Conservation (phyloP, 2,888 invertebrate genomes). For the Mylabris sibirica region DNA sequence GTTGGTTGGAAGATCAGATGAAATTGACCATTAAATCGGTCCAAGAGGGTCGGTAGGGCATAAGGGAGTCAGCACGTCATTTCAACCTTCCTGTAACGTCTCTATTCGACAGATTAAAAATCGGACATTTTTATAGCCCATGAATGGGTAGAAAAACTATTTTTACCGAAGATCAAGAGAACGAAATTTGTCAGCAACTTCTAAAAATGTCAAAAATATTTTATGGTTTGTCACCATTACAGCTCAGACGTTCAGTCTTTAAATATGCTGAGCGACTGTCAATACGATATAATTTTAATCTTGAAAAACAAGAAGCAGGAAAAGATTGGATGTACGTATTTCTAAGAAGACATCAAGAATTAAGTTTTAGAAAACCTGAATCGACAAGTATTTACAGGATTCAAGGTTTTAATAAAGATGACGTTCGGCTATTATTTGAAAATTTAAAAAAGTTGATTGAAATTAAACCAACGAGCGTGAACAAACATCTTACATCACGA, state of each 20-base stretch:
- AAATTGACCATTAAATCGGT: too few species aligned
- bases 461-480: too few species aligned
- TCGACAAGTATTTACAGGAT: slow-evolving; percentile 23
- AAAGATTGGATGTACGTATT: slow-evolving; percentile 23
- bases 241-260: neutral
- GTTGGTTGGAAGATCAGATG: too few species aligned
- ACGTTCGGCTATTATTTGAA: too few species aligned
- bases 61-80: neutral
- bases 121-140: neutral
- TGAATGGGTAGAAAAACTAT: neutral
- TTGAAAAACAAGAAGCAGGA: slow-evolving; percentile 17
- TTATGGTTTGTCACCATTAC: slow-evolving; percentile 1
- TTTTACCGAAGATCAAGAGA: neutral
- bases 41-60: neutral
- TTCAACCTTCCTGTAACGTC: neutral
- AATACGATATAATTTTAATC: slow-evolving; percentile 20
- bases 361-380: slow-evolving; percentile 19
- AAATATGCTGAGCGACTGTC: neutral
- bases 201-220: slow-evolving; percentile 1
- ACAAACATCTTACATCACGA: too few species aligned
- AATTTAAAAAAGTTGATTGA: too few species aligned
- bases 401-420: slow-evolving; percentile 20
- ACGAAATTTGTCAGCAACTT: neutral
- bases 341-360: too few species aligned
- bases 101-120: neutral